These are phyloP conservation scores for Lobophora halterata DNA, from an alignment of 2,888 invertebrate genomes.

Conservation along the genomic window DNA sequence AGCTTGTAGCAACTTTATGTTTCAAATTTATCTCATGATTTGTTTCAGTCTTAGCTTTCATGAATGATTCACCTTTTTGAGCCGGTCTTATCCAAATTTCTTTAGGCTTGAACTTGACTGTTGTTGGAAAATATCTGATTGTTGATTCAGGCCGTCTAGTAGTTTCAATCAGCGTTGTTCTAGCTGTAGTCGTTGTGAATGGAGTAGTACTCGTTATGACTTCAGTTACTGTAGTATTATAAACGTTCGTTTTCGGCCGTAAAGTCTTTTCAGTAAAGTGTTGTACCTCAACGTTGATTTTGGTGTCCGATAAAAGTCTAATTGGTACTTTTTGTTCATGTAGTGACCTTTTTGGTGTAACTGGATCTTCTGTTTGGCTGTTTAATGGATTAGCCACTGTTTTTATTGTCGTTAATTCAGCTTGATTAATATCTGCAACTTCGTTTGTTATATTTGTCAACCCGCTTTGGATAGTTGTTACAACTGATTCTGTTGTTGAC, in stretches of 20 bases:
- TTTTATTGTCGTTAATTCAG: constrained; percentile 27
- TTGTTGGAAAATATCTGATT: constrained; percentile 49
- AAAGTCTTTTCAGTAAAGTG: neutral
- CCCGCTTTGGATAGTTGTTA: constrained; percentile 14
- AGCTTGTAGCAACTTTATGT: constrained; percentile 47
- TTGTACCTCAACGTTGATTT: constrained; percentile 6
- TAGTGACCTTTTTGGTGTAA: constrained; percentile 24
- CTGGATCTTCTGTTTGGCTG: constrained; percentile 42
- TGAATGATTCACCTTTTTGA: constrained; percentile 72
- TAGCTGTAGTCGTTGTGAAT: constrained; percentile 27
- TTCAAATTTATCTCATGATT: constrained; percentile 47
- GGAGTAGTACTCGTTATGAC: constrained; percentile 18
- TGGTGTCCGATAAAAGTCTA: constrained; percentile 15
- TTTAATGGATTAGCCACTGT: constrained; percentile 32
- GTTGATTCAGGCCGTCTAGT: constrained; percentile 54
- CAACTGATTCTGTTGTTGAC: constrained; percentile 2
- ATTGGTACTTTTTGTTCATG: constrained; percentile 27
- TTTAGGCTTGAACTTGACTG: constrained; percentile 67
- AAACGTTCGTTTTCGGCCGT: constrained; percentile 8
- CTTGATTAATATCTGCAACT: constrained; percentile 18
- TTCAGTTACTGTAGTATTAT: constrained; percentile 18
- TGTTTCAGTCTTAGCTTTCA: constrained; percentile 49
- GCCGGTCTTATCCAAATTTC: constrained; percentile 76
- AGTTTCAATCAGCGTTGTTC: constrained; percentile 38
- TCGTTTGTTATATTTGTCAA: constrained; percentile 12